Evolutionary conservation across 1,140 invertebrate genomes (phyloP).

Genomic region (Bombus waltoni): DNA sequence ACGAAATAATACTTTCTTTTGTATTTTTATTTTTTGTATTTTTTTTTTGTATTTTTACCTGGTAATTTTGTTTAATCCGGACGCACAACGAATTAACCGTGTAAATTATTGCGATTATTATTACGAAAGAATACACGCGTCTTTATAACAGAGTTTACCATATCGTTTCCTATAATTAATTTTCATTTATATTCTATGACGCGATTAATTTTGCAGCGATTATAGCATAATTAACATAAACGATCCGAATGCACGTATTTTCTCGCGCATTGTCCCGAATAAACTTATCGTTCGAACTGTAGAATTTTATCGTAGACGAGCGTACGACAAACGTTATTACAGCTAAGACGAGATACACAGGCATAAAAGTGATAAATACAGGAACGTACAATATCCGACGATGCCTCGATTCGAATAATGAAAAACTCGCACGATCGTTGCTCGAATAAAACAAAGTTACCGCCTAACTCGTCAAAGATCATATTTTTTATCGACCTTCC

Average conservation of each 20-base stretch:
- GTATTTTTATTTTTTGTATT: no score
- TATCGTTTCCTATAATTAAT: background rate
- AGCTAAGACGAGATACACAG: no score
- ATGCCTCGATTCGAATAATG: conserved; percentile 9
- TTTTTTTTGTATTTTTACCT: background rate
- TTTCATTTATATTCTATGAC: background rate
- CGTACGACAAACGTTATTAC: no score
- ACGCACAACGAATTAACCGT: background rate
- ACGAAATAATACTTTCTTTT: background rate
- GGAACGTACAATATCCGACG: background rate
- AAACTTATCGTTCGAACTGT: background rate
- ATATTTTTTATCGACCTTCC: conserved; percentile 13
- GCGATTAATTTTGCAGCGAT: background rate
- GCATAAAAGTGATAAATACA: background rate
- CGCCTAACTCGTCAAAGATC: background rate
- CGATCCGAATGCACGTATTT: background rate
- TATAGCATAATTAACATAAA: background rate
- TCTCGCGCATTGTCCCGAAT: background rate
- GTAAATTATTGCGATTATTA: background rate
- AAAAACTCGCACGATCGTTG: no score
- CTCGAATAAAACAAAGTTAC: background rate
- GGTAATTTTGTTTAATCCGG: background rate
- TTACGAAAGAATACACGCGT: background rate
- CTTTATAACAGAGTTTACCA: background rate
- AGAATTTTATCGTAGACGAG: no score